Base-by-base conservation (phyloP, 2,113 vertebrate genomes). In the Naja naja region DNA sequence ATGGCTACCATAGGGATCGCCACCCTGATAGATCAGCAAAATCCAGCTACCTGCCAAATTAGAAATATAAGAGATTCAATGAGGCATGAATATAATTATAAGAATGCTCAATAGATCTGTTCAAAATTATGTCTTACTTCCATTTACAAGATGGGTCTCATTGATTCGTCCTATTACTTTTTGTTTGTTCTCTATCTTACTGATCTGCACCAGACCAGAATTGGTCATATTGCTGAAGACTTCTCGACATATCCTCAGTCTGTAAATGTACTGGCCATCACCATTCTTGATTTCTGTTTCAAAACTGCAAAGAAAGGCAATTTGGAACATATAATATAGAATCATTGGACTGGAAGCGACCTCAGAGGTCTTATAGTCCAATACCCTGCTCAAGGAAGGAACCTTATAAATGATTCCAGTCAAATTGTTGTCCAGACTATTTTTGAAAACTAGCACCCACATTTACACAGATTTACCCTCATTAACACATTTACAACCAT, bases 1-100 rank as follows among this genome's bases (percentile, higher is more conserved):
- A 97, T 99, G 98, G 0, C 0, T 74, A 87, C 97, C 96, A 30
- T 99, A 99, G 14, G 88, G 92, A 1, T 98, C 98, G 6, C 99
- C 99, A 1, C 97, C 96, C 92, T 93, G 97, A 95, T 99, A 99
- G 94, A 98, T 98, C 88, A 99, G 96, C 97, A 99, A 97, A 96
- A 99, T 98, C 99, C 99, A 99, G 91, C 99, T 98, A 97, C 97
- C 99, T 99, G 96, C 85, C 69, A 93, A 95, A 45, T 93, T 11
- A 95, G 86, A 95, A 94, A 95, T 43, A 95, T 94, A 54, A 94
- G 0, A 47, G 74, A 39, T 81, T 58, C 64, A 64, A 89, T 93
- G 53, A 86, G 92, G 69, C 92, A 0, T 64, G 30, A 85, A 8
- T 90, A 45, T 89, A 0, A 34, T 10, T 87, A 58, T n/a, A 0